Evolutionary conservation across 2,888 invertebrate genomes (phyloP).

Genomic region (Griposia aprilina): DNA sequence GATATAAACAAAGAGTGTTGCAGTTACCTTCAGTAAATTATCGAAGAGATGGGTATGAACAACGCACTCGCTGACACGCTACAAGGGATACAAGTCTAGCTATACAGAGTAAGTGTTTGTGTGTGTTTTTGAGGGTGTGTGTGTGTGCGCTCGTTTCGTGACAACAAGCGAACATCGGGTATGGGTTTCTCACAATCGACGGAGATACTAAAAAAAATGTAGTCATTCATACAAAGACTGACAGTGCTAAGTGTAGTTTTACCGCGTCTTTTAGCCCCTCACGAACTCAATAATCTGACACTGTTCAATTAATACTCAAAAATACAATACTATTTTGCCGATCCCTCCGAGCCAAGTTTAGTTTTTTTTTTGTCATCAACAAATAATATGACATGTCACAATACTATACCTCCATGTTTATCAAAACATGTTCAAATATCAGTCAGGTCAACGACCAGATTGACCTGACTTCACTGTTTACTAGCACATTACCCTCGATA

Average conservation of each 20-base stretch:
- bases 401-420: constrained; percentile 5
- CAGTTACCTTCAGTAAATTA: too few relatives aligned
- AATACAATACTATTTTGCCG: too few relatives aligned
- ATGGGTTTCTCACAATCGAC: constrained; percentile 39
- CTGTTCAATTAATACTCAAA: too few relatives aligned
- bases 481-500: constrained; percentile 28
- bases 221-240: too few relatives aligned
- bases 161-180: constrained; percentile 50
- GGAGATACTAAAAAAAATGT: constrained; percentile 20
- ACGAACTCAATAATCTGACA: too few relatives aligned
- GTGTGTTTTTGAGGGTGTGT: neutral
- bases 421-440: constrained; percentile 19
- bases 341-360: neutral
- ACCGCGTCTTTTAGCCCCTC: too few relatives aligned
- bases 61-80: constrained; percentile 47
- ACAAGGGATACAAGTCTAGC: constrained; percentile 29
- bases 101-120: constrained; percentile 1
- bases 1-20: too few relatives aligned
- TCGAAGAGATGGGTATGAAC: neutral
- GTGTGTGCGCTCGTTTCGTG: constrained; percentile 37
- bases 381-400: constrained; percentile 1
- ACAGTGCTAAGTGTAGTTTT: too few relatives aligned
- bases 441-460: constrained; percentile 39
- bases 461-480: constrained; percentile 22
- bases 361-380: neutral